Conservation (phyloP, 2,797 vertebrate genomes). For the Poecilia wingei region DNA sequence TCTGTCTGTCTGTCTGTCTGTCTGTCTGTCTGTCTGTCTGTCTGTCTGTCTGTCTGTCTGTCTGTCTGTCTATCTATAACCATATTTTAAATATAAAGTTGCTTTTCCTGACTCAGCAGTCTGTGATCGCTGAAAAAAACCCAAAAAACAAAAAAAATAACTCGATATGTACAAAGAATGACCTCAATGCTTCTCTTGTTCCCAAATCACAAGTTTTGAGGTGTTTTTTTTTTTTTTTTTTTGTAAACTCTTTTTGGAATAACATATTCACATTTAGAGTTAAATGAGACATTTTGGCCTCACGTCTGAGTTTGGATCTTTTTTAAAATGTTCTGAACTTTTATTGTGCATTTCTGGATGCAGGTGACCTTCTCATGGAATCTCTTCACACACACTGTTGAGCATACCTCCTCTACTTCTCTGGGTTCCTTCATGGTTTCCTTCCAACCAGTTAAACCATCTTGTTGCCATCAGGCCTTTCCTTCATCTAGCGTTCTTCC, state of each 20-base stretch:
- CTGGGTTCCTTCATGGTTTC: not conserved
- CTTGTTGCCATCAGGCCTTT: not conserved
- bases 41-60: conserved; percentile 3
- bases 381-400: not conserved
- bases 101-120: not conserved
- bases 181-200: not conserved
- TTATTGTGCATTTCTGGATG: not conserved
- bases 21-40: conserved; percentile 4
- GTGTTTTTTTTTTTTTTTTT: not conserved
- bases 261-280: not conserved
- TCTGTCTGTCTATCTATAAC: not conserved
- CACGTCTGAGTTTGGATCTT: not conserved
- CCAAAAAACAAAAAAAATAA: not conserved
- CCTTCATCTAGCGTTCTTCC: not conserved
- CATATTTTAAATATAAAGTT: not conserved
- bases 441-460: not conserved
- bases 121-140: not conserved
- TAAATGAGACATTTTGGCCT: not conserved
- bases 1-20: conserved; percentile 7
- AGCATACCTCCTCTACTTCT: not conserved
- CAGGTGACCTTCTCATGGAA: not conserved
- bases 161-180: not conserved
- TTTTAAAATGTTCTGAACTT: not conserved
- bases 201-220: not conserved
- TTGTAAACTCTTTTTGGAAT: not conserved